phyloP scores from a whole-genome alignment of 2,797 vertebrate genomes.

The Knipowitschia caucasica region DNA sequence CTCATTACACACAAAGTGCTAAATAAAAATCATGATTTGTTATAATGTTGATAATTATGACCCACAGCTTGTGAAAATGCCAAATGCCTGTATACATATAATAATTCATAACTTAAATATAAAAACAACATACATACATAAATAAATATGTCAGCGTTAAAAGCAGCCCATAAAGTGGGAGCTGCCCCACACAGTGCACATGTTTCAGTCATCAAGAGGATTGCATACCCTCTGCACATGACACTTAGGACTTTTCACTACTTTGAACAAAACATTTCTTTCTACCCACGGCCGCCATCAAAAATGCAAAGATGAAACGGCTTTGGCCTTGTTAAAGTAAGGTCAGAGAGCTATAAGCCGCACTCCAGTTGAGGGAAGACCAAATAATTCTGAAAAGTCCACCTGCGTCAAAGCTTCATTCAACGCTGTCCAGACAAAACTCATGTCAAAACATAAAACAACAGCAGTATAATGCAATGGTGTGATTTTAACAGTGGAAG shows the following conservation, averaged over 20 bases:
- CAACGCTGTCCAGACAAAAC: conserved; percentile 27
- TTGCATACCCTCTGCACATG: conserved; percentile 49
- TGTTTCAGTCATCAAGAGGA: conserved; percentile 73
- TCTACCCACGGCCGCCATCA: conserved; percentile 26
- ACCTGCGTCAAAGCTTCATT: conserved; percentile 56
- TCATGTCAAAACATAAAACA: conserved; percentile 1
- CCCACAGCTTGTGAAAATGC: too few species aligned
- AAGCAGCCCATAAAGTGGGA: conserved; percentile 32
- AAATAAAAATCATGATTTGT: too few species aligned
- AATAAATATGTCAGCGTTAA: conserved; percentile 41
- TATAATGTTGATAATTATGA: too few species aligned
- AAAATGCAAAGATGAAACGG: conserved; percentile 44
- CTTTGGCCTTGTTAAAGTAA: conserved; percentile 48
- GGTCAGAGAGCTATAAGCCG: conserved; percentile 15
- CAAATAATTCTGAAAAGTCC: conserved; percentile 37
- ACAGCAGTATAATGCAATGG: neutral
- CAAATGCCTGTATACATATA: too few species aligned
- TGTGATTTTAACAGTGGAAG: conserved; percentile 5
- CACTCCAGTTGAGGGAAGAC: conserved; percentile 40
- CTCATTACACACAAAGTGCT: too few species aligned
- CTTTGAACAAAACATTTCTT: conserved; percentile 51
- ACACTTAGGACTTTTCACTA: conserved; percentile 47
- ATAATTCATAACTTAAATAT: too few species aligned
- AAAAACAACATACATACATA: neutral
- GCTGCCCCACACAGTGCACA: conserved; percentile 54